Evolutionary conservation across 2,113 vertebrate genomes (phyloP).

Genomic region (Paraplagusia blochii): DNA sequence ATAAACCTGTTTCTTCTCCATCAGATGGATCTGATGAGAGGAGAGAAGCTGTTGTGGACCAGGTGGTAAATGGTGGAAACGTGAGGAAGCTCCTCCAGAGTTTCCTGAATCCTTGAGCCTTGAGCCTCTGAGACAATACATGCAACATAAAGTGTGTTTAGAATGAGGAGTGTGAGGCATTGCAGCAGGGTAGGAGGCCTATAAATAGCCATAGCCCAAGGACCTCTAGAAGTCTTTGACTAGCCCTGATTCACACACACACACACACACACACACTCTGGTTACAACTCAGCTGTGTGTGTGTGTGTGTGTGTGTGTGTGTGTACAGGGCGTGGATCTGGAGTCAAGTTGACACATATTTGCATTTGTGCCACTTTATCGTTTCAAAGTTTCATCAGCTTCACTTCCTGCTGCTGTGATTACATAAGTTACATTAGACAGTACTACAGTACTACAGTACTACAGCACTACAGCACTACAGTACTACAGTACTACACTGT

Average conservation of each 20-base stretch:
- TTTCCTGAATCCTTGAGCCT: too few species aligned
- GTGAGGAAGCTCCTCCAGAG: too few species aligned
- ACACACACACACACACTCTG: neutral
- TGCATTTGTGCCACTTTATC: slow-evolving; percentile 1
- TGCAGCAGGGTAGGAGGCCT: slow-evolving; percentile 58
- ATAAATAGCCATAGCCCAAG: slow-evolving; percentile 60
- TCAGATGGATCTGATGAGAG: neutral
- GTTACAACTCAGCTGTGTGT: too few species aligned
- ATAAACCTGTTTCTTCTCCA: slow-evolving; percentile 6
- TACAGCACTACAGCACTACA: slow-evolving; percentile 12
- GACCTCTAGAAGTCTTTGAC: slow-evolving; percentile 55
- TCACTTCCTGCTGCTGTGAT: slow-evolving; percentile 2
- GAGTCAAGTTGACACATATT: neutral
- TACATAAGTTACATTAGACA: slow-evolving; percentile 7
- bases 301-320: neutral
- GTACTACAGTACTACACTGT: slow-evolving; percentile 6
- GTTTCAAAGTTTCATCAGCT: neutral
- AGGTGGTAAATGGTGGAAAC: too few species aligned
- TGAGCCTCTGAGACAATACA: slow-evolving; percentile 33
- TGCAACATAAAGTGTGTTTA: slow-evolving; percentile 49
- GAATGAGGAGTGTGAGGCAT: slow-evolving; percentile 39
- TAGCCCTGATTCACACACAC: slow-evolving; percentile 34
- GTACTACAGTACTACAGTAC: slow-evolving; percentile 1
- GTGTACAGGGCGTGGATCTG: neutral
- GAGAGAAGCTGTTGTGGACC: neutral